Conservation (phyloP, 1,140 invertebrate species). For the Oryctes rhinoceros region DNA sequence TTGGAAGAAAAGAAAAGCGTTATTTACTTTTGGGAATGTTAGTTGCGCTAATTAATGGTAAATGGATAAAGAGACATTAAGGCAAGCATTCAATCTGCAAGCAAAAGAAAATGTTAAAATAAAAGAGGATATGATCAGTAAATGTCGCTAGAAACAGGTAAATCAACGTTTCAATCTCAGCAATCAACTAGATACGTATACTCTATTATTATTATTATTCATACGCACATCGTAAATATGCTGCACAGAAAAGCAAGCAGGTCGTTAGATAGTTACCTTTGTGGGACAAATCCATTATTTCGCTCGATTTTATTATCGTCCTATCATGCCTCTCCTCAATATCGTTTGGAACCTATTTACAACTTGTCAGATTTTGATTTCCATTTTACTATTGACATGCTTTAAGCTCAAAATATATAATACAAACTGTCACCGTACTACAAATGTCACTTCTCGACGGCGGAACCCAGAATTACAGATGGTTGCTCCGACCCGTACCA, state of each 20-base stretch:
- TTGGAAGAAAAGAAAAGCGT: conserved; percentile 27
- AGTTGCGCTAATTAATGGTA: conserved; percentile 1
- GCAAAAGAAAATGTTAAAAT: conserved; percentile 14
- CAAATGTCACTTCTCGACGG: not conserved
- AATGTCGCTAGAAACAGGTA: not conserved
- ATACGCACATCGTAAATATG: not conserved
- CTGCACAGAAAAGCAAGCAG: not conserved
- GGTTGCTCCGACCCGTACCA: no score
- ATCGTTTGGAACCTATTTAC: not conserved
- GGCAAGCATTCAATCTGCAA: conserved; percentile 39
- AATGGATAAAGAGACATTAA: not conserved
- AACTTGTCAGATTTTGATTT: not conserved
- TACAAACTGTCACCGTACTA: no score
- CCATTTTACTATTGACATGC: no score
- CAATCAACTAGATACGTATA: no score
- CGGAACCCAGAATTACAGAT: no score
- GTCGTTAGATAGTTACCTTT: conserved; percentile 21
- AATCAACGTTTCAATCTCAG: no score
- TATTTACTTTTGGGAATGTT: conserved; percentile 11
- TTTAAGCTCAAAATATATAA: not conserved
- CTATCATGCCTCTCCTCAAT: not conserved
- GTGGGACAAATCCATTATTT: conserved; percentile 15
- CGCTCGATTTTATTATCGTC: not conserved
- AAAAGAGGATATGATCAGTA: not conserved
- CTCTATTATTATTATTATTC: no score